Percentiles rank a stretch among this genome's conserved stretches.
These are phyloP conservation scores for Plestiodon gilberti DNA, from an alignment of 2,113 vertebrate species.

Conservation along the genomic window DNA sequence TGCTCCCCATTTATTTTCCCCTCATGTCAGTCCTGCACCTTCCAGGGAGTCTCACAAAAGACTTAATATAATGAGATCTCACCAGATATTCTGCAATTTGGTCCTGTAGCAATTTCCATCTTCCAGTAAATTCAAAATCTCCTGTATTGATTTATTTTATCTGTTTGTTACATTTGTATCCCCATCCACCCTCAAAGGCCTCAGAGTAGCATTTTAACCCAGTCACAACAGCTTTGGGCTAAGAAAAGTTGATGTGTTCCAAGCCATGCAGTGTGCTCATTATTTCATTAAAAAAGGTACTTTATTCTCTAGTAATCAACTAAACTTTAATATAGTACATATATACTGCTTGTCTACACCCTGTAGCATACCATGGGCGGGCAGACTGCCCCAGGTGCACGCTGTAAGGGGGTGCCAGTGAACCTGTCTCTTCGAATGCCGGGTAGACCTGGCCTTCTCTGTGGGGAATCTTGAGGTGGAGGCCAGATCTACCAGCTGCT, in stretches of 20 bases:
- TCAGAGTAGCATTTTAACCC: neutral
- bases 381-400: too few relatives aligned
- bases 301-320: constrained; percentile 74
- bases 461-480: too few relatives aligned
- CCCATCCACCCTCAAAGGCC: neutral
- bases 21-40: neutral
- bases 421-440: too few relatives aligned
- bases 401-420: too few relatives aligned
- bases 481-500: too few relatives aligned
- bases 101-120: constrained; percentile 47
- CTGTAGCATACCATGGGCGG: constrained; percentile 43
- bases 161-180: neutral
- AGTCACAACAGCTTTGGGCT: neutral
- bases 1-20: neutral
- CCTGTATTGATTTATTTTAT: constrained; percentile 13
- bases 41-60: neutral
- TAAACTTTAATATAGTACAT: constrained; percentile 79
- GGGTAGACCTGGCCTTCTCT: too few relatives aligned
- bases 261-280: neutral
- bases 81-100: neutral
- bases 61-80: neutral
- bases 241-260: neutral
- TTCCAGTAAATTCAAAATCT: constrained; percentile 48
- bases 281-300: constrained; percentile 61
- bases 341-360: constrained; percentile 81